Percentiles rank a stretch among this genome's conserved stretches.
Conservation (phyloP, 2,113 vertebrate genomes). For the Apeltes quadracus region DNA sequence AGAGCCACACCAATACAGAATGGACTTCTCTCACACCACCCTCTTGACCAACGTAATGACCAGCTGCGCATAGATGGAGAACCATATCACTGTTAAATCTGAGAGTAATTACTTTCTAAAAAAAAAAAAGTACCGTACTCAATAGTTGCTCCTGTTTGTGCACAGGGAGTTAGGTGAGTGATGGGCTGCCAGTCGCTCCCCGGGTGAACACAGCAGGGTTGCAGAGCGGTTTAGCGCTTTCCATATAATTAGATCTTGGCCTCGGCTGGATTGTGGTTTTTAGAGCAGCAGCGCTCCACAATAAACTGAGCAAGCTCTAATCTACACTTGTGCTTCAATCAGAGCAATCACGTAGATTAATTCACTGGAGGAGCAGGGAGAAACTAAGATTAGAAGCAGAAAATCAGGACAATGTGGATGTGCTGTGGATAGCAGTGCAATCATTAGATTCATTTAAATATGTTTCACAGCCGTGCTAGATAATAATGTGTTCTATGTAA, state of each 20-base stretch:
- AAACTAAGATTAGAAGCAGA: slow-evolving; percentile 72
- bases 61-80: slow-evolving; percentile 56
- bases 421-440: slow-evolving; percentile 19
- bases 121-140: slow-evolving; percentile 20
- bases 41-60: slow-evolving; percentile 41
- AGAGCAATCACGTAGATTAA: slow-evolving; percentile 68
- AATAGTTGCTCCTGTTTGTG: slow-evolving; percentile 15
- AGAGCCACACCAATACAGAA: slow-evolving; percentile 52
- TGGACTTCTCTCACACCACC: slow-evolving; percentile 38
- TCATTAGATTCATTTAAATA: slow-evolving; percentile 39
- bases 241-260: slow-evolving; percentile 68
- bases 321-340: slow-evolving; percentile 73
- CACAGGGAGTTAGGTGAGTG: slow-evolving; percentile 36
- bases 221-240: slow-evolving; percentile 49
- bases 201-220: slow-evolving; percentile 55
- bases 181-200: slow-evolving; percentile 28
- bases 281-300: slow-evolving; percentile 40
- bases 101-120: slow-evolving; percentile 33
- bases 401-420: slow-evolving; percentile 68
- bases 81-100: slow-evolving; percentile 47
- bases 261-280: slow-evolving; percentile 59
- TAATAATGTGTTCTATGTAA: background rate
- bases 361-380: slow-evolving; percentile 64
- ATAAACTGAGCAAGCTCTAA: slow-evolving; percentile 71
- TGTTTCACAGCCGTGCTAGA: background rate